Evolutionary conservation across 2,888 invertebrate species (phyloP).

Genomic region (Tortricodes alternella): DNA sequence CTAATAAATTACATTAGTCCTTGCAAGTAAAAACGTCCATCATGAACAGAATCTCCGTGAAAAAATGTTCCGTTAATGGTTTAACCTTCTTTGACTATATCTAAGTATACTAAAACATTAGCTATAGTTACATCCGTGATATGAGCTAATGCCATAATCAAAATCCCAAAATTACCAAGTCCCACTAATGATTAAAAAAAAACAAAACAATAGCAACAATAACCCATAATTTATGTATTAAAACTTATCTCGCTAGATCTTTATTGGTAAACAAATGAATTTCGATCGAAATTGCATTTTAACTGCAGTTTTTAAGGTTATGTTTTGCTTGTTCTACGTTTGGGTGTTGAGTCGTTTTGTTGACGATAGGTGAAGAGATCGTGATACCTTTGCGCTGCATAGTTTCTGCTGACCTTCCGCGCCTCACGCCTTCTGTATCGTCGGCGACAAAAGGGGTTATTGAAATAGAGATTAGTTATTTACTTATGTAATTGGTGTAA

Average conservation of each 20-base stretch:
- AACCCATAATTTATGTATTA: constrained; percentile 29
- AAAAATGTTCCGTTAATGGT: too few species aligned
- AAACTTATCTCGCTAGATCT: constrained; percentile 24
- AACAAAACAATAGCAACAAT: constrained; percentile 26
- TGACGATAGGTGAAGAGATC: constrained; percentile 43
- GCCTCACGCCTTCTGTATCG: constrained; percentile 64
- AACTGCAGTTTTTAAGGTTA: constrained; percentile 15
- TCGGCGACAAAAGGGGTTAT: constrained; percentile 38
- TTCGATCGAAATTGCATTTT: background rate
- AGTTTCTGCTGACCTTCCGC: constrained; percentile 67
- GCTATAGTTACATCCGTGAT: constrained; percentile 1
- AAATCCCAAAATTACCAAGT: constrained; percentile 9
- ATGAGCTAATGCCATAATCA: background rate
- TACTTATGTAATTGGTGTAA: too few species aligned
- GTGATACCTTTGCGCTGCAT: constrained; percentile 67
- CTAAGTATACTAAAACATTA: too few species aligned
- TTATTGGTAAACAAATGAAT: constrained; percentile 10
- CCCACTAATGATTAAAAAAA: constrained; percentile 23
- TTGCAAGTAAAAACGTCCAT: too few species aligned
- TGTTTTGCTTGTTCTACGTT: constrained; percentile 3
- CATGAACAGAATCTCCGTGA: too few species aligned
- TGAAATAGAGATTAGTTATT: too few species aligned
- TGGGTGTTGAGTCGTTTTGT: constrained; percentile 39
- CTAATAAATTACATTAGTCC: too few species aligned
- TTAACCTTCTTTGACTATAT: too few species aligned